Evolutionary conservation across 2,888 invertebrate genomes (phyloP).

Genomic region (Masnerella sp.): DNA sequence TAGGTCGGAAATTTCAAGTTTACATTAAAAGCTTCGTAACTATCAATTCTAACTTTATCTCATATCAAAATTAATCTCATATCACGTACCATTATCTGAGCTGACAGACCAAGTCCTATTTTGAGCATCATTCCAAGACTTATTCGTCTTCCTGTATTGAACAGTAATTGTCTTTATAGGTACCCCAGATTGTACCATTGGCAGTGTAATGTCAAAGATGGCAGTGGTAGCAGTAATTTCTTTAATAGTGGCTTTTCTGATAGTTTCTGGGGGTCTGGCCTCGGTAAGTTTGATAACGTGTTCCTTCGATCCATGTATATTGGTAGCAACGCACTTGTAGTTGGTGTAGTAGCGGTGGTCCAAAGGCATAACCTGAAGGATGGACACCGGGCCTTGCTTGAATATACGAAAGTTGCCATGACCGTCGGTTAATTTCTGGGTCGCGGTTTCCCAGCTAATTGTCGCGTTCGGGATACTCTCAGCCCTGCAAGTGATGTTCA

Average conservation of each 20-base stretch:
- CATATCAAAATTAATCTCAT: no score
- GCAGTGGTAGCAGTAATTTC: constrained; percentile 91
- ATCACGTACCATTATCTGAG: constrained; percentile 71
- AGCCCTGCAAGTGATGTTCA: constrained; percentile 92
- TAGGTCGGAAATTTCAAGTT: no score
- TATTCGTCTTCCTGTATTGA: constrained; percentile 86
- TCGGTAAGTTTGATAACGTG: constrained; percentile 85
- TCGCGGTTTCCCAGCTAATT: constrained; percentile 86
- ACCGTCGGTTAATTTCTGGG: constrained; percentile 41
- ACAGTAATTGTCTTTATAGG: constrained; percentile 86
- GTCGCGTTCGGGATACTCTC: constrained; percentile 95
- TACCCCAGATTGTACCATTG: constrained; percentile 85
- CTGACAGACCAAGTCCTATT: constrained; percentile 88
- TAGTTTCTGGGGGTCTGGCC: constrained; percentile 84
- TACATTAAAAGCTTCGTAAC: no score
- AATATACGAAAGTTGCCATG: constrained; percentile 78
- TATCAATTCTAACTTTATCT: no score
- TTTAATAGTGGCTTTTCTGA: constrained; percentile 83
- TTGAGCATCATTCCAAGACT: constrained; percentile 84
- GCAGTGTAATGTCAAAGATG: constrained; percentile 87
- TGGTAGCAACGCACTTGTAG: constrained; percentile 90
- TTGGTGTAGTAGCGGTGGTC: constrained; percentile 84
- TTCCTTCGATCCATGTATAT: constrained; percentile 84
- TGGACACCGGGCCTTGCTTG: constrained; percentile 85
- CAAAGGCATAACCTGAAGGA: constrained; percentile 84